phyloP scores from a whole-genome alignment of 23 tunicate genomes.

The Pegea sp. region DNA sequence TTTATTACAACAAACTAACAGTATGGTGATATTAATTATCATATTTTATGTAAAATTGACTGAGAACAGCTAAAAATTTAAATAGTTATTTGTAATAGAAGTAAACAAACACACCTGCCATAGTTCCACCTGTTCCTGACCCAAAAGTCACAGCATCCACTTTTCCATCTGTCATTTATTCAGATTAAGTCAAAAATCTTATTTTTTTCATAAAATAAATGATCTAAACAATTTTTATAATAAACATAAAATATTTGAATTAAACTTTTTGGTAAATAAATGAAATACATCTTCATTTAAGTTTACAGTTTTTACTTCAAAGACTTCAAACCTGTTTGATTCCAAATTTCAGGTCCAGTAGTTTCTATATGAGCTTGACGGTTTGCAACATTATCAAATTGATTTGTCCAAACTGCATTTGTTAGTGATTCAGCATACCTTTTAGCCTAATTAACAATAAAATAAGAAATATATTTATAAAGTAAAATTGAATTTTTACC shows the following conservation, averaged over 20 bases:
- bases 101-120: slow-evolving; percentile 46
- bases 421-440: slow-evolving; percentile 65
- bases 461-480: background rate
- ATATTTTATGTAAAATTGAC: too few species aligned
- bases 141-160: slow-evolving; percentile 96
- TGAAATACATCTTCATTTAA: too few species aligned
- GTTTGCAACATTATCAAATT: slow-evolving; percentile 85
- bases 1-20: too few species aligned
- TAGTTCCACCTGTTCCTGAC: slow-evolving; percentile 89
- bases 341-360: slow-evolving; percentile 96
- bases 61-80: too few species aligned
- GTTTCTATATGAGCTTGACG: slow-evolving; percentile 77
- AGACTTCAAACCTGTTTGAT: slow-evolving; percentile 65
- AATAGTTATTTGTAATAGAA: background rate
- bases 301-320: too few species aligned
- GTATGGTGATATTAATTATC: too few species aligned
- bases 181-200: too few species aligned
- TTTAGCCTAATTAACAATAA: slow-evolving; percentile 22
- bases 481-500: slow-evolving; percentile 5
- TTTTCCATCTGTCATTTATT: slow-evolving; percentile 81
- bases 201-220: background rate
- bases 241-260: too few species aligned
- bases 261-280: too few species aligned
- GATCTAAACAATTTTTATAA: background rate
- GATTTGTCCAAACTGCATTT: slow-evolving; percentile 92